Evolutionary conservation across 2,113 vertebrate genomes (phyloP), one percentile per base, ranked within the genome.

Genomic region (Gasterosteus aculeatus): DNA sequence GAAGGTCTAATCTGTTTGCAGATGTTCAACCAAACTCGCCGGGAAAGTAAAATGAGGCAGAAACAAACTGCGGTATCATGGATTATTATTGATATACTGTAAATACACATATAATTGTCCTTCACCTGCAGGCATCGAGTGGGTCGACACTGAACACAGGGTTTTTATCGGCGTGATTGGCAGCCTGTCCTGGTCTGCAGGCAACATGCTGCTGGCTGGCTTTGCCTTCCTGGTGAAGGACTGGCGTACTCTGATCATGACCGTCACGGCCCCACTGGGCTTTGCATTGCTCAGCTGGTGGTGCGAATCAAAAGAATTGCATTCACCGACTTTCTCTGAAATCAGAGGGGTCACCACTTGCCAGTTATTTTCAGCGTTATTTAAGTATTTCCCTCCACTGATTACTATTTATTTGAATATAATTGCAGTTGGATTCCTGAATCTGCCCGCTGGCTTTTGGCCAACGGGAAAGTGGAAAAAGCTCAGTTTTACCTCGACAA

Each of bases 371-470:
- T 26, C 22, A 54, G 26, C 29, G 10, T 29, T 10, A n/a, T 51
- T 51, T 51, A 2, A n/a, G 9, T 51, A n/a, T 10, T 49, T 15
- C 2, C 7, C 16, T 44, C 46, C 4, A 11, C 22, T 54, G 4
- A 16, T 63, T 14, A n/a, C 51, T 31, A 3, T 35, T 12, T 16
- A 26, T 22, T 56, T 56, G 42, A 31, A 41, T 35, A 0, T 58
- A 9, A 15, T 35, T 42, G 9, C 26, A 98, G 96, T 95, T 96
- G 96, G 95, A 83, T 97, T 58, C 96, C 97, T 44, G 97, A 97
- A 85, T 98, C 96, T 29, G 95, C 96, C 2, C 92, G 95, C 12
- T 97, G 96, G 97, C 94, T 97, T 69, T 90, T 96, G 77, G 95
- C 93, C 38, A 95, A 93, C 0, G 95, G 95, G 22, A 89, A 89